Base-by-base conservation (phyloP, 2,888 invertebrate genomes). In the Chymomyza caudatula region DNA sequence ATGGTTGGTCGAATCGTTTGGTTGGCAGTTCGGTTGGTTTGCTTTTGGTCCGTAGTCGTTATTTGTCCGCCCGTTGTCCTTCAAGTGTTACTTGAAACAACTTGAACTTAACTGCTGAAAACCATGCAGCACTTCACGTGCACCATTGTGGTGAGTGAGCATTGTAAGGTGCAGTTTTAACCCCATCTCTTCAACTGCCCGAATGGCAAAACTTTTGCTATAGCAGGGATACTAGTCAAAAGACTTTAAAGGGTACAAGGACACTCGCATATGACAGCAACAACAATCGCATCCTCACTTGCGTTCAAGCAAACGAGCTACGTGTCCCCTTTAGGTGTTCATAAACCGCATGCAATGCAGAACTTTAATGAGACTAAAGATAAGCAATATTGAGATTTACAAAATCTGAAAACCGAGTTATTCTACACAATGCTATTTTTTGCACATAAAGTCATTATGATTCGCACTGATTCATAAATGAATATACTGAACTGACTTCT, bases 61-160 rank as follows among this genome's bases (percentile, higher is more conserved):
- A 51, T 65, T 65, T 43, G 77, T 66, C 61, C 62, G 65, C 61
- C 63, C 63, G 65, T 37, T 37, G 77, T 76, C 78, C 79, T 78
- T 77, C 79, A 74, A 80, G 79, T 78, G 76, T 74, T 80, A 68
- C 84, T 76, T 74, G 84, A 84, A 80, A 67, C 78, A 65, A 78
- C 84, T 80, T 74, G 78, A 80, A 78, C 78, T 81, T 76, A 84
- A 80, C 76, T 78, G 84, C 74, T 68, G 76, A 72, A 71, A 76
- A 69, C 76, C 74, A 76, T 83, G 84, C 84, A 84, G 77, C 72
- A 72, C 75, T 71, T 66, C 53, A 64, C 51, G 17, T 37, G 37
- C 20, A 53, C 17, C 13, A 51, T 37, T 37, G 29, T 37, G 29
- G 29, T n/a, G n/a, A n/a, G n/a, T n/a, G n/a, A n/a, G n/a, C n/a